A percentile compares a stretch with the other conserved stretches of the same genome.
These are phyloP conservation scores for Trissolcus brochymenae DNA, from an alignment of 2,888 invertebrate species.

Conservation along the genomic window DNA sequence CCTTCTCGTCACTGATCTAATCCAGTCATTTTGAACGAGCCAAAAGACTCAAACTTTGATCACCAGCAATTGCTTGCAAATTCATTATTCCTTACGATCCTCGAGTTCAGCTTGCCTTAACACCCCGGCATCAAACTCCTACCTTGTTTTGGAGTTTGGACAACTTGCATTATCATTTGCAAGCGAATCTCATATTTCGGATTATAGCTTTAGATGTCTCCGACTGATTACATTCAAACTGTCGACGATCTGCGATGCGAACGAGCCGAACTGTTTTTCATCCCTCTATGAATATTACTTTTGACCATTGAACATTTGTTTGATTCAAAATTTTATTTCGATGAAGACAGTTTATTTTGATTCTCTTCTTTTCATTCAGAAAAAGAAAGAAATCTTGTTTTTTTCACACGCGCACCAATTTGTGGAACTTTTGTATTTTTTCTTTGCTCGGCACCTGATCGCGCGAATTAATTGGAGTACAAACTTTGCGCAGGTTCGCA, in stretches of 20 bases:
- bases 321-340: no score
- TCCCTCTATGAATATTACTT: no score
- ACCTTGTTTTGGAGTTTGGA: slow-evolving; percentile 8
- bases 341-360: no score
- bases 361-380: no score
- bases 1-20: background rate
- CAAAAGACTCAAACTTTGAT: no score
- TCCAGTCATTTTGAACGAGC: no score
- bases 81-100: no score
- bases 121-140: no score
- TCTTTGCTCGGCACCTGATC: slow-evolving; percentile 41
- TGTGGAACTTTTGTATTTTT: slow-evolving; percentile 19
- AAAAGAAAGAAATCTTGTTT: background rate
- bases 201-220: slow-evolving; percentile 13
- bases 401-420: slow-evolving; percentile 19
- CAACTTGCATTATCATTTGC: slow-evolving; percentile 28
- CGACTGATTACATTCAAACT: slow-evolving; percentile 2
- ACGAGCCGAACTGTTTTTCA: no score
- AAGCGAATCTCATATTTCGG: slow-evolving; percentile 6
- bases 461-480: slow-evolving; percentile 42
- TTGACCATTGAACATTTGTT: background rate
- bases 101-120: no score
- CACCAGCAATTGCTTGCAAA: no score
- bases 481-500: slow-evolving; percentile 26
- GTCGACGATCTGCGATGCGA: no score